Base-by-base conservation (phyloP, 2,113 vertebrate genomes). In the Copsychus sechellarum region DNA sequence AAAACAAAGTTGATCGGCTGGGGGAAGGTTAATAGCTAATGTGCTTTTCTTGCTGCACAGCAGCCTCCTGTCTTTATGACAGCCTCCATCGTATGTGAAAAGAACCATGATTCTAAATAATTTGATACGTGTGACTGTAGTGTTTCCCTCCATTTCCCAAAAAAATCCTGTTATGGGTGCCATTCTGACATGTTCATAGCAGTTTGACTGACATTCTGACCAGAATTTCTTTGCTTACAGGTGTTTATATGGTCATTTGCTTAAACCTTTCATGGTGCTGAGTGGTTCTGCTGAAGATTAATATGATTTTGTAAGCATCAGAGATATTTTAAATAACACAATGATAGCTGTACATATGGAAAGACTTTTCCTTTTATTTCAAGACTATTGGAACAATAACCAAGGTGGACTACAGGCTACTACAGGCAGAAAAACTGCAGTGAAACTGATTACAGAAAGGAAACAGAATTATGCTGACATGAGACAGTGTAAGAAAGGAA, bases 1-100 rank as follows among this genome's bases (percentile, higher is more conserved):
- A 99, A 99, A 99, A 98, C 99, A 99, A 99, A 99, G 99, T 99
- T 99, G 99, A 99, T 99, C 98, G 98, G 99, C 98, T 99, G 98
- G 98, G 98, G 98, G 98, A 98, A 98, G 99, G 98, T 99, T 99
- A 99, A 99, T 99, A 98, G 98, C 98, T 98, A 98, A 98, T 98
- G 98, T 98, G 97, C 97, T 98, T 98, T 98, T 98, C 95, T 97
- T 97, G 97, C 98, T 98, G 96, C 96, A 96, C 98, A 97, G 98
- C 97, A 95, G 96, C 98, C 94, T 98, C 97, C 96, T 91, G 96
- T 97, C 97, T 98, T 98, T 98, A 98, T 99, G 99, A 99, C 98
- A 98, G 97, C 96, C 89, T 94, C 96, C 97, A 96, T 98, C 97
- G 97, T 97, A 98, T 98, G 98, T 98, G 98, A 98, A 98, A 98